phyloP scores from a whole-genome alignment of 2,888 invertebrate species.

The Troilus luridus region DNA sequence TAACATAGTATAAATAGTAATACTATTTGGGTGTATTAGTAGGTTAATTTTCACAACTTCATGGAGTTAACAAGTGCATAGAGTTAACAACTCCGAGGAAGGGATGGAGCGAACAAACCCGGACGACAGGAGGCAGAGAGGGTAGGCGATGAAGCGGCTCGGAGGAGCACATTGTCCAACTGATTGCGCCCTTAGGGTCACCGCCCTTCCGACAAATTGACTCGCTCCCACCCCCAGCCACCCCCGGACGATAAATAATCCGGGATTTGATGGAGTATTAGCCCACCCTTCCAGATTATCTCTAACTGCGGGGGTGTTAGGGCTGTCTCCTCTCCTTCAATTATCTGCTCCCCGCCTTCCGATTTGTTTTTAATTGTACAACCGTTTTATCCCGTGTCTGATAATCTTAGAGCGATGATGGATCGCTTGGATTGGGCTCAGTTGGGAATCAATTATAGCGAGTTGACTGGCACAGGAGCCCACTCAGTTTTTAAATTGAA shows the following conservation, averaged over 20 bases:
- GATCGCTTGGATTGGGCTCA: background rate
- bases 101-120: background rate
- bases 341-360: background rate
- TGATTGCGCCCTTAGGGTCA: background rate
- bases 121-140: background rate
- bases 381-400: background rate
- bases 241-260: constrained; percentile 15
- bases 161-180: background rate
- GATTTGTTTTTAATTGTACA: constrained; percentile 24
- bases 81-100: background rate
- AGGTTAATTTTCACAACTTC: too few species aligned
- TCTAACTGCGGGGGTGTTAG: constrained; percentile 22
- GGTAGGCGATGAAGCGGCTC: background rate
- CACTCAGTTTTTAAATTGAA: background rate
- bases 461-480: background rate
- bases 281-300: constrained; percentile 10
- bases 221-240: background rate
- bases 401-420: background rate
- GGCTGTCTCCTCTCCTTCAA: background rate
- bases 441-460: background rate
- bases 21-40: too few species aligned
- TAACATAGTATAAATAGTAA: too few species aligned
- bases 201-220: background rate
- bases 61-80: background rate
- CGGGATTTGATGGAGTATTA: constrained; percentile 39